Evolutionary conservation across 2,888 invertebrate genomes (phyloP).

Genomic region (Nemapogon koenigi): DNA sequence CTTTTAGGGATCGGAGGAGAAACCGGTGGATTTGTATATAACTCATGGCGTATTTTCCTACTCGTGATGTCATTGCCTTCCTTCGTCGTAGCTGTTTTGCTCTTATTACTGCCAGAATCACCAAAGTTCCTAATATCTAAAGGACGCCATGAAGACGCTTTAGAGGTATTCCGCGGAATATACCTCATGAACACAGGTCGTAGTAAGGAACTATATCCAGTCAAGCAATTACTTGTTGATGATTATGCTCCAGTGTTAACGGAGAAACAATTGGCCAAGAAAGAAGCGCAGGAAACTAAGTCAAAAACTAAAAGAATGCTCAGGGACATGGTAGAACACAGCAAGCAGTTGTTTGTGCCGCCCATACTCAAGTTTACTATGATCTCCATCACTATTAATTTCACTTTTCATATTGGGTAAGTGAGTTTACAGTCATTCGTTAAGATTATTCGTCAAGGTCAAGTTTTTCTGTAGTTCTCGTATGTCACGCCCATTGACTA

Average conservation of each 20-base stretch:
- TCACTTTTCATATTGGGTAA: constrained; percentile 91
- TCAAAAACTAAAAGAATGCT: constrained; percentile 77
- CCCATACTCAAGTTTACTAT: constrained; percentile 84
- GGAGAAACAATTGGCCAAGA: constrained; percentile 54
- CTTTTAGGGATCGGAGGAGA: constrained; percentile 70
- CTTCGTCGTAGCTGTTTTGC: constrained; percentile 82
- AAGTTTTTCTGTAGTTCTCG: no score
- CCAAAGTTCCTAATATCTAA: constrained; percentile 86
- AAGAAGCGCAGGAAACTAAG: constrained; percentile 64
- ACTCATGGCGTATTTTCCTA: constrained; percentile 92
- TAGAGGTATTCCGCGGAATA: constrained; percentile 82
- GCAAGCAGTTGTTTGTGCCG: constrained; percentile 79
- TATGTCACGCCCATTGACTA: no score
- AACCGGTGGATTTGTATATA: constrained; percentile 76
- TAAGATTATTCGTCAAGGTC: no score
- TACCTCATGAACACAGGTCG: constrained; percentile 83
- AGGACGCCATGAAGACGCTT: constrained; percentile 80
- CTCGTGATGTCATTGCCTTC: constrained; percentile 89
- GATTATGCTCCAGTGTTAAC: constrained; percentile 43
- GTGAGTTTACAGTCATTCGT: no score
- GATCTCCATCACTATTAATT: constrained; percentile 88
- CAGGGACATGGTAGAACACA: constrained; percentile 79
- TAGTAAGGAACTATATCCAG: constrained; percentile 76
- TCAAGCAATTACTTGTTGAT: constrained; percentile 72
- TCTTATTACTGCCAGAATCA: constrained; percentile 87